Evolutionary conservation across 2,113 vertebrate genomes (phyloP), one percentile per base, ranked within the genome.

Genomic region (Varanus komodoensis): DNA sequence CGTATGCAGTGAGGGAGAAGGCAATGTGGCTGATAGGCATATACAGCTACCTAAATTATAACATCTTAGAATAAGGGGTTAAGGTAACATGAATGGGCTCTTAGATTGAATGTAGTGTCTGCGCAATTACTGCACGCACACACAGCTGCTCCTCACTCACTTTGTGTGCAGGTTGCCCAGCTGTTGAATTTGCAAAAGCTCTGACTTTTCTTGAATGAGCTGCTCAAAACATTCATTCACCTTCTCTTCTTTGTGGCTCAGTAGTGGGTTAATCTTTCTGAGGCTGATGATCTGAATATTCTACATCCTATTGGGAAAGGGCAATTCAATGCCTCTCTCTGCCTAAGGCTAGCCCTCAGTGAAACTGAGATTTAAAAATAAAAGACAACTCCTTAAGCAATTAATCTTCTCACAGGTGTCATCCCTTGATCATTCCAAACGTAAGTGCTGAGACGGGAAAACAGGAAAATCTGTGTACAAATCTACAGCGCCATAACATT

Each of bases 391-490:
- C 44, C 29, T 64, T 82, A 23, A n/a, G 1, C 88, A 92, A 91
- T 50, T 32, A 64, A 50, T 89, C 86, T 69, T 84, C 85, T 7
- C 44, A 87, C 3, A 90, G 88, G 83, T 84, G 17, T 1, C 25
- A 90, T 74, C 6, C 21, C 69, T 61, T 3, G 50, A 23, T 82
- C 84, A 14, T 89, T 82, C 69, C 11, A 82, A 38, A 92, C 25
- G 21, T 89, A 81, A 23, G 34, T 61, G 48, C 0, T 1, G 54
- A 11, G 23, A 90, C 68, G 84, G 79, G 67, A 90, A 82, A 25
- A 89, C 77, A 91, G 88, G 87, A 23, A 92, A 32, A 94, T 88
- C 3, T 23, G 21, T 14, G 21, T 32, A 85, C 74, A 48, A 6
- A 80, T 71, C 29, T 67, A 44, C 38, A 90, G 57, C 7, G 19